Conservation (phyloP, 2,797 vertebrate genomes). For the Pipistrellus kuhlii region DNA sequence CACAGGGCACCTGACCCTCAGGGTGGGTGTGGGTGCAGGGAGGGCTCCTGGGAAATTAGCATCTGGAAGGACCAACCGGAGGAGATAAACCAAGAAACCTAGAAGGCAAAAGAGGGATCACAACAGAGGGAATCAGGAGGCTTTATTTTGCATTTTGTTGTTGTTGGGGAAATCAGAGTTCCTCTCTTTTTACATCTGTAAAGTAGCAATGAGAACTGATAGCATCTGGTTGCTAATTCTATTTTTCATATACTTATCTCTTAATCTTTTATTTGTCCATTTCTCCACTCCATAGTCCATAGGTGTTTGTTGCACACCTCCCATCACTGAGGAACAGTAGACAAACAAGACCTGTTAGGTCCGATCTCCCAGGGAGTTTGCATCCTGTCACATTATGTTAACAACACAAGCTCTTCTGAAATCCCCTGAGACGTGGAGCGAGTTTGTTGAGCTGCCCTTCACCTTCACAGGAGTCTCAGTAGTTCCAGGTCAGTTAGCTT, state of each 20-base stretch:
- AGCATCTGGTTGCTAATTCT: background rate
- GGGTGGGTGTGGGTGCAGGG: background rate
- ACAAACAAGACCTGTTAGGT: background rate
- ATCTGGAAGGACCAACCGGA: background rate
- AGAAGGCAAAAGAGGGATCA: background rate
- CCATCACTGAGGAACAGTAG: background rate
- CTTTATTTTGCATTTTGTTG: background rate
- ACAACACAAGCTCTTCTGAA: background rate
- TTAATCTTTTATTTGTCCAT: background rate
- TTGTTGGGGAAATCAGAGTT: background rate
- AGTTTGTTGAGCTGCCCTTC: conserved; percentile 5
- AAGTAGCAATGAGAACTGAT: background rate
- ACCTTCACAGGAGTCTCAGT: background rate
- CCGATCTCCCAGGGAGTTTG: background rate
- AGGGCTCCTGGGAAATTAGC: background rate
- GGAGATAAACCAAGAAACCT: background rate
- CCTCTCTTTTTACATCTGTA: background rate
- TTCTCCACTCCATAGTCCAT: background rate
- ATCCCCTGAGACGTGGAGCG: background rate
- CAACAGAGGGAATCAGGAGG: background rate
- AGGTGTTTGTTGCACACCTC: background rate
- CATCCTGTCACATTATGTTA: background rate
- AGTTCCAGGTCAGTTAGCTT: conserved; percentile 26
- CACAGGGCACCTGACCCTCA: background rate
- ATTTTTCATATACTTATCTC: background rate